A percentile compares a stretch with the other conserved stretches of the same genome.
Evolutionary conservation across 2,888 invertebrate species (phyloP).

Genomic region (Diogma glabrata): DNA sequence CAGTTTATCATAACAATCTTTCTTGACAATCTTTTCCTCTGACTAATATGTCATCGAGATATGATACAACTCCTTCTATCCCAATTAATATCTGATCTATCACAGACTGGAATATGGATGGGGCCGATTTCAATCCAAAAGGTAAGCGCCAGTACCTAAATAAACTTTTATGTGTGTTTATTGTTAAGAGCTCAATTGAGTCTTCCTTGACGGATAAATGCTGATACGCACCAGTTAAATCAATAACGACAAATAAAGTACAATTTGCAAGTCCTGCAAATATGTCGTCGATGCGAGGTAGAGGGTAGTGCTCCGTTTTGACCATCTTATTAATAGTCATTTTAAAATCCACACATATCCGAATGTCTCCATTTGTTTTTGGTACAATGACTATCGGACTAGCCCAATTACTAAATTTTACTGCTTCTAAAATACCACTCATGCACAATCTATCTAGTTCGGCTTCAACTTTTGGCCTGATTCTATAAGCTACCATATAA

Average conservation of each 20-base stretch:
- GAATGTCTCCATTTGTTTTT: conserved; percentile 20
- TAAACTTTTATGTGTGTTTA: conserved; percentile 22
- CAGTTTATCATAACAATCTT: too few species aligned
- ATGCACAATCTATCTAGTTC: conserved; percentile 16
- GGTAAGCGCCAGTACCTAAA: too few species aligned
- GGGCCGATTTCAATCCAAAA: not conserved
- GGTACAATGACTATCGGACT: conserved; percentile 23
- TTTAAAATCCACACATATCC: conserved; percentile 26
- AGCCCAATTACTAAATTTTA: conserved; percentile 20
- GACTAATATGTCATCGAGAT: not conserved
- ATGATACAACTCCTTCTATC: not conserved
- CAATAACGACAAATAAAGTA: conserved; percentile 21
- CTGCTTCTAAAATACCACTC: conserved; percentile 16
- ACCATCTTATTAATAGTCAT: conserved; percentile 14
- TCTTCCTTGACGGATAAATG: conserved; percentile 21
- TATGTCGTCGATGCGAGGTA: conserved; percentile 24
- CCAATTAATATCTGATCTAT: too few species aligned
- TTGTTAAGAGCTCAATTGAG: conserved; percentile 21
- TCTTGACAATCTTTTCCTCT: too few species aligned
- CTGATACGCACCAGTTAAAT: conserved; percentile 24
- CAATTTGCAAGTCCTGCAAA: conserved; percentile 20
- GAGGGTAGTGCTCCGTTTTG: conserved; percentile 21
- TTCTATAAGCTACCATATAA: conserved; percentile 17
- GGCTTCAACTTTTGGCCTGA: conserved; percentile 17
- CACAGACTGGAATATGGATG: not conserved